Percentiles rank a stretch among this genome's conserved stretches.
These are phyloP conservation scores for Anorthoa munda DNA, from an alignment of 2,888 invertebrate genomes.

Conservation along the genomic window DNA sequence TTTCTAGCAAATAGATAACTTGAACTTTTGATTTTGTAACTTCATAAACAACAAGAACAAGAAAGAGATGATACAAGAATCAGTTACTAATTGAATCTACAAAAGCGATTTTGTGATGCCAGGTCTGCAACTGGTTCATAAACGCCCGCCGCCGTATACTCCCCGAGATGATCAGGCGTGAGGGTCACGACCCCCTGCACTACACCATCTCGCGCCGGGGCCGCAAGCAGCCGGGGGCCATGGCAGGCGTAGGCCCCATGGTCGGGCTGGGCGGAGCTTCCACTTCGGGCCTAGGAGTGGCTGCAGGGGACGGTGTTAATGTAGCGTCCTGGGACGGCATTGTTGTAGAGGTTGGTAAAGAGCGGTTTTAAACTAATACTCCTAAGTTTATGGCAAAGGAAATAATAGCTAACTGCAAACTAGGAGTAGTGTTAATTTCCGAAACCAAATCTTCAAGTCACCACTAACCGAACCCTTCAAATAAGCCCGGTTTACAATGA, in stretches of 20 bases:
- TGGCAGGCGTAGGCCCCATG: slow-evolving; percentile 77
- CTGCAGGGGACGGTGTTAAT: slow-evolving; percentile 73
- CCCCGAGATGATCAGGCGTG: slow-evolving; percentile 97
- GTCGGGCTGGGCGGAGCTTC: slow-evolving; percentile 74
- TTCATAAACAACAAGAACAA: too few species aligned
- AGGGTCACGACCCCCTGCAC: slow-evolving; percentile 97
- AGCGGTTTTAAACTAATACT: background rate
- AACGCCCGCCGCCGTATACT: slow-evolving; percentile 97
- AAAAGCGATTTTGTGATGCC: background rate
- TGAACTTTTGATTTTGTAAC: too few species aligned
- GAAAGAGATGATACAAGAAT: background rate
- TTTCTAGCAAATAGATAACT: too few species aligned
- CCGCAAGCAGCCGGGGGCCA: slow-evolving; percentile 92
- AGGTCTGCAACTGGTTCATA: slow-evolving; percentile 98
- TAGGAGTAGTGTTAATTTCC: background rate
- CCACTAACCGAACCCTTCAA: too few species aligned
- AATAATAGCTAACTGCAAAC: background rate
- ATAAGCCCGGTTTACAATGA: background rate
- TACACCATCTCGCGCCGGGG: slow-evolving; percentile 97
- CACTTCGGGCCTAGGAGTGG: slow-evolving; percentile 73
- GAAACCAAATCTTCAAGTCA: background rate
- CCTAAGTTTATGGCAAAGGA: background rate
- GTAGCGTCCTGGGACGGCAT: slow-evolving; percentile 84
- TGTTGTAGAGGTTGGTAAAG: slow-evolving; percentile 79
- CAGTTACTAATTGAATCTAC: background rate